Evolutionary conservation across 2,797 vertebrate species (phyloP).

Genomic region (Oreortyx pictus): DNA sequence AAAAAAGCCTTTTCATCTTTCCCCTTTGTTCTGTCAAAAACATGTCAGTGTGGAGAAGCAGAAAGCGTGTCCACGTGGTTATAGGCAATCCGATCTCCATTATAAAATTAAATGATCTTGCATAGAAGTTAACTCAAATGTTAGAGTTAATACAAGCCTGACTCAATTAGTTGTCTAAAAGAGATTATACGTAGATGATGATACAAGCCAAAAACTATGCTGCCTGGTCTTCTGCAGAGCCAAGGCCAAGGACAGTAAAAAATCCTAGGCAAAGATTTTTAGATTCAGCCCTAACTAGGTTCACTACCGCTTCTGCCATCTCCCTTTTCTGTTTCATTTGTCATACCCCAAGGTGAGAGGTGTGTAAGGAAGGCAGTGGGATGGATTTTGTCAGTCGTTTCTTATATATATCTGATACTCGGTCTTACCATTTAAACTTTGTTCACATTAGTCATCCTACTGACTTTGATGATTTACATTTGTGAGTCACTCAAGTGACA

Average conservation of each 20-base stretch:
- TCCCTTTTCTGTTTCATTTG: constrained; percentile 5
- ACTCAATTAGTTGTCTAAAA: constrained; percentile 26
- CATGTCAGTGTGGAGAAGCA: not conserved
- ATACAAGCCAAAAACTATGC: not conserved
- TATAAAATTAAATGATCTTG: not conserved
- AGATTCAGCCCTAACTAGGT: not conserved
- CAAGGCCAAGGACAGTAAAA: constrained; percentile 2
- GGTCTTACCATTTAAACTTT: constrained; percentile 54
- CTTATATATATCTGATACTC: not conserved
- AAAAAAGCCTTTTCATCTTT: not conserved
- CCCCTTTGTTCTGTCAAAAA: not conserved
- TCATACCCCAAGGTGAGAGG: not conserved
- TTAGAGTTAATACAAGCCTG: not conserved
- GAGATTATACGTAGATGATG: not conserved
- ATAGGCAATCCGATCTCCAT: not conserved
- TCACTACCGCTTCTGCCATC: not conserved
- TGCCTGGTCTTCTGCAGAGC: not conserved
- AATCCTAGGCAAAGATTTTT: not conserved
- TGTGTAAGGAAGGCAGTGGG: constrained; percentile 1
- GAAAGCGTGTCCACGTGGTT: not conserved
- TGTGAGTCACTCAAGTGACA: constrained; percentile 49
- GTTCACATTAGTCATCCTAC: constrained; percentile 45
- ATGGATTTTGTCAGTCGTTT: not conserved
- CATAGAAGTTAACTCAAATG: not conserved
- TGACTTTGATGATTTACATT: constrained; percentile 38